Evolutionary conservation across 2,113 vertebrate genomes (phyloP), one percentile per base, ranked within the genome.

Genomic region (Lycaon pictus): DNA sequence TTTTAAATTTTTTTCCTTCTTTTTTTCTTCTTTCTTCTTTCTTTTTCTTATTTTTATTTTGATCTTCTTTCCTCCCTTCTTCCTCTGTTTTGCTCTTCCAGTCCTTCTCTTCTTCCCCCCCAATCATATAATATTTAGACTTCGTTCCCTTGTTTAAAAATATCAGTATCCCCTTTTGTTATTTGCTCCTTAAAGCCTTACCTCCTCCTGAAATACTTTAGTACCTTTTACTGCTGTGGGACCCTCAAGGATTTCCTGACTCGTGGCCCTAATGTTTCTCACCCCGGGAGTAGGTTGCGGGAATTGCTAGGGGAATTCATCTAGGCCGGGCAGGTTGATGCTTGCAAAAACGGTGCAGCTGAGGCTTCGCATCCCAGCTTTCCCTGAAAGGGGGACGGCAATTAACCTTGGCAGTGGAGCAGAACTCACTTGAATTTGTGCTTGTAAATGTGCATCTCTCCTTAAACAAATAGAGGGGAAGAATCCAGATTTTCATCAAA

Each of bases 401-500:
- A 74, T 96, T 96, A 93, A 97, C 94, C 95, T 92, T 88, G 92
- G 79, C 95, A 71, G 62, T 81, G 87, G 84, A 90, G 89, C 87
- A 83, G 93, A 97, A 89, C 93, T 62, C 56, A 4, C 90, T 55
- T 29, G 95, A 84, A 87, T 93, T 95, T 91, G 71, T 80, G 53
- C 88, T 91, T 97, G 82, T 83, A 95, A 95, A 87, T 95, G 83
- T 51, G 55, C 22, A 19, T 82, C 72, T 96, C 89, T 95, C 88
- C 62, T 96, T 96, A 91, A 93, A 90, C 96, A 97, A 96, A 81
- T 65, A 56, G 1, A 80, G 13, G 56, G 67, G 95, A 96, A 58
- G 91, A 91, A 91, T 89, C 79, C 82, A 89, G 97, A 83, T 93
- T 96, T 79, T 96, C 95, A 97, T 97, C 63, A 97, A 65, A 97